Conservation (phyloP, 2,113 vertebrate genomes). For the Hiodon tergisus region DNA sequence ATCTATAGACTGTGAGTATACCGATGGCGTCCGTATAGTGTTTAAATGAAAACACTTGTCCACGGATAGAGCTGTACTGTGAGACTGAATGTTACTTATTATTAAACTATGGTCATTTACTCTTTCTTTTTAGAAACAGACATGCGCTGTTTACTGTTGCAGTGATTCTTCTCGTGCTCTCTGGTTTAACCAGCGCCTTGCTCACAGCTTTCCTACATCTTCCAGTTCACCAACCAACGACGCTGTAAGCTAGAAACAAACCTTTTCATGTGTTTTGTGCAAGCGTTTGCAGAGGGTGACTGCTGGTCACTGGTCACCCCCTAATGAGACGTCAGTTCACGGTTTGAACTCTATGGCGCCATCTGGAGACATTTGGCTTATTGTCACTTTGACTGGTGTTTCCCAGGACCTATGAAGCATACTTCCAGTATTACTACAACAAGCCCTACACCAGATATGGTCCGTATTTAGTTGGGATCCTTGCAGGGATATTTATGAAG, state of each 20-base stretch:
- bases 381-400: slow-evolving; percentile 15
- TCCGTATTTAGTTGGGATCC: slow-evolving; percentile 72
- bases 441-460: slow-evolving; percentile 76
- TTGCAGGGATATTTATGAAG: slow-evolving; percentile 63
- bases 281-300: background rate
- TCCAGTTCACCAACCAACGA: slow-evolving; percentile 62
- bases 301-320: too few species aligned
- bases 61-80: background rate
- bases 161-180: slow-evolving; percentile 53
- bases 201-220: slow-evolving; percentile 58
- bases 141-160: slow-evolving; percentile 48
- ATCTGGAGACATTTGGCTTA: background rate
- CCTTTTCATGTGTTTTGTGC: background rate
- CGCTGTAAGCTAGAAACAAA: slow-evolving; percentile 44
- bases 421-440: slow-evolving; percentile 71
- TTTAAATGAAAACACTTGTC: background rate
- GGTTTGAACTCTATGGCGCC: too few species aligned
- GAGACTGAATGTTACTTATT: background rate
- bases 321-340: background rate
- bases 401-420: slow-evolving; percentile 56
- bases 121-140: slow-evolving; percentile 53
- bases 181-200: slow-evolving; percentile 49
- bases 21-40: background rate
- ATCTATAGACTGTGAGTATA: slow-evolving; percentile 58
- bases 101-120: background rate